Evolutionary conservation across 2,797 vertebrate genomes (phyloP), one percentile per base, ranked within the genome.

Genomic region (Phoeniculus purpureus): DNA sequence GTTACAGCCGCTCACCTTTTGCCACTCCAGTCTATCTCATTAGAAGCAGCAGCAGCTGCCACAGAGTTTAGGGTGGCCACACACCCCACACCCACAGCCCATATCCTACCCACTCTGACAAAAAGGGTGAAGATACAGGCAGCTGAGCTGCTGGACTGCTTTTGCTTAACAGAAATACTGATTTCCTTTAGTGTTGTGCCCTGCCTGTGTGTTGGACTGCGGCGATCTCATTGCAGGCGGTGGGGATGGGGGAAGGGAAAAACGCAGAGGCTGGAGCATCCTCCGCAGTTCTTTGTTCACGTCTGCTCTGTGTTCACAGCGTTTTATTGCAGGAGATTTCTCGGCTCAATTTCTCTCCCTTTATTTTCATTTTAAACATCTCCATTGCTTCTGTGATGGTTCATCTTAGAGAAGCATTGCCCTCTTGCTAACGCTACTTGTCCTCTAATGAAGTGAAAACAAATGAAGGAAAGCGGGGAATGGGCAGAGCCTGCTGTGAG

Each of bases 401-500:
- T 96, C 76, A 89, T 96, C 93, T 94, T 90, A 71, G 55, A 87
- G 84, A 75, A 77, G 77, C 92, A 87, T 95, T 96, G 88, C 89
- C 82, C 62, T 77, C 87, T 88, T 87, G 91, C 95, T 73, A 95
- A 65, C 27, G 2, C 87, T 52, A 55, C 71, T 94, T 94, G 92
- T 90, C 91, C 94, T 93, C 85, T 85, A 96, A 96, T 96, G 94
- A 96, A 96, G 81, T 94, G 90, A 96, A 95, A 95, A 90, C 90
- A 94, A 96, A 94, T 95, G 95, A 95, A 95, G 92, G 87, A 85
- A 70, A 92, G 64, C 93, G 85, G 72, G 70, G 93, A 90, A 84
- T 66, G 87, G 84, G 87, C 95, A 95, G 82, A 83, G 89, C 94
- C 64, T 82, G 71, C 94, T 94, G 83, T 1, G 86, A 94, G 86